Evolutionary conservation across 2,797 vertebrate species (phyloP).

Genomic region (Scyliorhinus canicula): DNA sequence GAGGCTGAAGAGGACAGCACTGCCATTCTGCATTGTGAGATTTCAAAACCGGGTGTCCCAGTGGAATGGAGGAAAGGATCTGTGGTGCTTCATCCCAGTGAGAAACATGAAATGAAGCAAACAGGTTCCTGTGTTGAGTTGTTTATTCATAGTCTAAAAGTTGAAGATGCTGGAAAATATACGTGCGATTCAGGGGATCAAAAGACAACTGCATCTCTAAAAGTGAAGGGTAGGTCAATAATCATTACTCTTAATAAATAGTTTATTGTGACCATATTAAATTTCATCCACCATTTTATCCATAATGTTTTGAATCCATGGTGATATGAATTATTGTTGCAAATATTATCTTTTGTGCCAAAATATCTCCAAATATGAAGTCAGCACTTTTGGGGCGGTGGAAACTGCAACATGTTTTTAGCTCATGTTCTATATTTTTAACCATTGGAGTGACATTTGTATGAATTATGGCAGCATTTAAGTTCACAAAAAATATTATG

Average conservation of each 20-base stretch:
- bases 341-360: no score
- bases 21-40: constrained; percentile 52
- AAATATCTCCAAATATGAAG: not conserved
- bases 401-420: not conserved
- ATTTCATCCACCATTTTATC: not conserved
- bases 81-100: constrained; percentile 51
- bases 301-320: not conserved
- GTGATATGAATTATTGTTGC: no score
- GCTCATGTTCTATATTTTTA: no score
- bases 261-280: not conserved
- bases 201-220: not conserved
- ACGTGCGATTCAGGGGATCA: constrained; percentile 8
- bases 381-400: not conserved
- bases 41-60: constrained; percentile 38
- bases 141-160: not conserved
- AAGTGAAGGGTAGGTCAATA: constrained; percentile 17
- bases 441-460: no score
- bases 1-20: constrained; percentile 59
- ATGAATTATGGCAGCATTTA: no score
- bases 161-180: constrained; percentile 25
- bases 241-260: no score
- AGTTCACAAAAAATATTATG: no score
- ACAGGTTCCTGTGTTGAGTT: constrained; percentile 45
- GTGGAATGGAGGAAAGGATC: constrained; percentile 66
- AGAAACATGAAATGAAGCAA: constrained; percentile 61